phyloP scores from a whole-genome alignment of 2,113 vertebrate species.

The Otus sunia region DNA sequence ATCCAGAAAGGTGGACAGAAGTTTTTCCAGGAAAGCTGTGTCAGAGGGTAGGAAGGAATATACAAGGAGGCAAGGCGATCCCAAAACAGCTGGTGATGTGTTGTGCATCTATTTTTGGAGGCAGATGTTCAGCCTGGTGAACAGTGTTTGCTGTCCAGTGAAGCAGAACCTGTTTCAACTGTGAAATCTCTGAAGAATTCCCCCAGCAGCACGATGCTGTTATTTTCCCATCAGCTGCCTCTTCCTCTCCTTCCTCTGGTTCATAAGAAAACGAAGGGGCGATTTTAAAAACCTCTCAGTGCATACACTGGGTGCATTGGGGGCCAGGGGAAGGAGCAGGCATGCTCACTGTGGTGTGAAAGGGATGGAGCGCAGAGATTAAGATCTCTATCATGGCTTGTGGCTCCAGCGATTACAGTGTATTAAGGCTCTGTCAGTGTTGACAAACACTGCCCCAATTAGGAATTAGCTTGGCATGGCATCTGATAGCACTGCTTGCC shows the following conservation, averaged over 20 bases:
- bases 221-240: not conserved
- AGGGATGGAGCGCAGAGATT: slow-evolving; percentile 56
- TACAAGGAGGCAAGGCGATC: not conserved
- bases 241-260: not conserved
- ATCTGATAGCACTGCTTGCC: slow-evolving; percentile 65
- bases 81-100: not conserved
- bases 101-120: not conserved
- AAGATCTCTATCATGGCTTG: slow-evolving; percentile 73
- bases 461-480: slow-evolving; percentile 74
- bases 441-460: slow-evolving; percentile 79
- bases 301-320: not conserved
- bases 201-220: not conserved
- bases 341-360: not conserved
- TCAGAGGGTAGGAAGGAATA: not conserved
- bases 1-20: not conserved
- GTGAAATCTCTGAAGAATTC: not conserved
- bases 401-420: slow-evolving; percentile 69
- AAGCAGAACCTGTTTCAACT: not conserved
- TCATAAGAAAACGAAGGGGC: not conserved
- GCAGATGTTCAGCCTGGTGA: not conserved
- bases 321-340: not conserved
- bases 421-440: slow-evolving; percentile 66
- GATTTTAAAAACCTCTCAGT: not conserved
- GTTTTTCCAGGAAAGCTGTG: not conserved
- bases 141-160: not conserved